Evolutionary conservation across 2,888 invertebrate species (phyloP).

Genomic region (Strigamia crassipes): DNA sequence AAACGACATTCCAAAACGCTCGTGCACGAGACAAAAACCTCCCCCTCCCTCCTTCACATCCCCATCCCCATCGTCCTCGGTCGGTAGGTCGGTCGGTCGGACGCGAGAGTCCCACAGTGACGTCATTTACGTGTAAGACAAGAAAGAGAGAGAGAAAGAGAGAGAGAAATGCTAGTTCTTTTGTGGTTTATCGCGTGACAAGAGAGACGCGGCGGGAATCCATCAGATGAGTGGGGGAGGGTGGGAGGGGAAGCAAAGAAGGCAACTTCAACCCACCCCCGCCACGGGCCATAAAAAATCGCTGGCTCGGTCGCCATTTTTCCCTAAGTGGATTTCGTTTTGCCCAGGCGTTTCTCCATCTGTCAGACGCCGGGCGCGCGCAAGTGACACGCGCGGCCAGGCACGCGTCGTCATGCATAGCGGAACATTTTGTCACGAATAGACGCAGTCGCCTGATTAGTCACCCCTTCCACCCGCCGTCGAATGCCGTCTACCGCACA

Average conservation of each 20-base stretch:
- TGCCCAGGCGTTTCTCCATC: constrained; percentile 34
- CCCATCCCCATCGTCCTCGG: neutral
- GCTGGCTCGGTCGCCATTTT: constrained; percentile 37
- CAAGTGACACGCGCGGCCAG: constrained; percentile 37
- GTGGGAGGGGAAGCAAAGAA: neutral
- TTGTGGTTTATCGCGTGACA: constrained; percentile 37
- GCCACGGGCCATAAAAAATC: constrained; percentile 31
- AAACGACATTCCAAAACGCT: constrained; percentile 33
- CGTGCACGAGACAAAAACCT: constrained; percentile 8
- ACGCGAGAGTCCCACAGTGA: neutral
- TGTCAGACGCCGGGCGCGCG: constrained; percentile 33
- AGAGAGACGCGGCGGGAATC: constrained; percentile 24
- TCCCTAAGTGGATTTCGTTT: constrained; percentile 37
- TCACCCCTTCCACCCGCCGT: neutral
- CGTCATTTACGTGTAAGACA: constrained; percentile 37
- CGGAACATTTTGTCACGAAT: constrained; percentile 33
- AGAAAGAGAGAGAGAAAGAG: constrained; percentile 24
- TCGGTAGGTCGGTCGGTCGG: constrained; percentile 8
- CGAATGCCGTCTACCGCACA: neutral
- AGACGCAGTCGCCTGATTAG: constrained; percentile 34
- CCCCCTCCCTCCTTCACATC: neutral
- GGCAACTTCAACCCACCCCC: constrained; percentile 12
- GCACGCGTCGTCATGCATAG: constrained; percentile 37
- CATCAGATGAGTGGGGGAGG: neutral
- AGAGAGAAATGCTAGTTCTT: constrained; percentile 15